phyloP scores from a whole-genome alignment of 1,140 invertebrate species.

The Lepidostoma basale region DNA sequence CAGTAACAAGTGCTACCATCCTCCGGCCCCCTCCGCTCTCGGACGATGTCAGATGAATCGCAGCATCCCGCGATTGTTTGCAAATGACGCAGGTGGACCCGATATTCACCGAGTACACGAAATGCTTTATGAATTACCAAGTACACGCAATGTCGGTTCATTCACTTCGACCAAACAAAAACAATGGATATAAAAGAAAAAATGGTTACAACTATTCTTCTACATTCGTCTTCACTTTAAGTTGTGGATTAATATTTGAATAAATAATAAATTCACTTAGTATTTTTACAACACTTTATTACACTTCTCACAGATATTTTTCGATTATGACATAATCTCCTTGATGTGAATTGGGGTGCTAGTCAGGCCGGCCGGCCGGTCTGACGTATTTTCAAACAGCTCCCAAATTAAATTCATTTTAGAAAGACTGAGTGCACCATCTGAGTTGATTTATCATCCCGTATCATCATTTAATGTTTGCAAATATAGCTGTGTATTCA shows the following conservation, averaged over 20 bases:
- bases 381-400: no score
- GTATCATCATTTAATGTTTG: no score
- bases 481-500: no score
- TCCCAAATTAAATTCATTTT: no score
- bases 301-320: background rate
- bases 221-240: background rate
- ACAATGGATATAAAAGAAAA: background rate
- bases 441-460: no score
- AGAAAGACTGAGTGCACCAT: no score
- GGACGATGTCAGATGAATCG: background rate
- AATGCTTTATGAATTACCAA: background rate
- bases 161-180: background rate
- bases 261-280: background rate
- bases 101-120: background rate
- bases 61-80: background rate
- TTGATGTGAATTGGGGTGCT: background rate
- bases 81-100: constrained; percentile 9
- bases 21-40: background rate
- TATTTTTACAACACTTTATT: background rate
- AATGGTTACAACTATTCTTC: background rate
- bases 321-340: background rate
- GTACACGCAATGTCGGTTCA: background rate
- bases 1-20: background rate
- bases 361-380: no score
- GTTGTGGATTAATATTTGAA: no score